Conservation (phyloP, 2,113 vertebrate genomes). For the Gorilla gorilla region DNA sequence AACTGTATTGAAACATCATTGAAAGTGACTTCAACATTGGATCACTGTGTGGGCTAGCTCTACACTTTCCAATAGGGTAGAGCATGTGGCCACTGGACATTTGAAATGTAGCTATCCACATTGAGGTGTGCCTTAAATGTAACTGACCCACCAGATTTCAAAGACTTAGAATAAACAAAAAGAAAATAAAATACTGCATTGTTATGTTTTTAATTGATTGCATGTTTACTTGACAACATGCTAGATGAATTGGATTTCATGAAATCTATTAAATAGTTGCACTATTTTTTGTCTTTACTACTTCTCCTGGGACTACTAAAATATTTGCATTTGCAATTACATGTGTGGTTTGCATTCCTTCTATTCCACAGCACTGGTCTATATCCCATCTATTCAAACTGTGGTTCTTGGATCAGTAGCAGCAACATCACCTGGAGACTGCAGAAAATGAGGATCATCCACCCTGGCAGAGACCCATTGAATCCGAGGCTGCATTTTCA, state of each 20-base stretch:
- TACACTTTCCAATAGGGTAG: not conserved
- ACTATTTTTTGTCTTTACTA: not conserved
- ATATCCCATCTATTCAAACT: not conserved
- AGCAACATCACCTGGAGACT: not conserved
- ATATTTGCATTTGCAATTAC: not conserved
- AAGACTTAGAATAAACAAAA: not conserved
- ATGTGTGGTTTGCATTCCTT: not conserved
- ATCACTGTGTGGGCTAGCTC: too few relatives aligned
- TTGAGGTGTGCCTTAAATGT: not conserved
- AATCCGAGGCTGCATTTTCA: not conserved
- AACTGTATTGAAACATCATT: not conserved
- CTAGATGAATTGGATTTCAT: not conserved
- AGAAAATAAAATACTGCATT: not conserved
- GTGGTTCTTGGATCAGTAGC: not conserved
- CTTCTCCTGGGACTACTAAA: not conserved
- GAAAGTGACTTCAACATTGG: not conserved
- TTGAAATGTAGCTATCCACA: not conserved
- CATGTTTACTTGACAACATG: not conserved
- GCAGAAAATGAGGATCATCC: accelerated
- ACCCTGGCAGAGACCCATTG: accelerated
- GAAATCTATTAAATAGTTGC: not conserved
- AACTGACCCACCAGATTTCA: not conserved
- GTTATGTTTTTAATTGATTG: not conserved
- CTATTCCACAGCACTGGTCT: accelerated
- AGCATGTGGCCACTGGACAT: too few relatives aligned